Conservation (phyloP, 2,888 invertebrate genomes). For the Acheta domesticus region DNA sequence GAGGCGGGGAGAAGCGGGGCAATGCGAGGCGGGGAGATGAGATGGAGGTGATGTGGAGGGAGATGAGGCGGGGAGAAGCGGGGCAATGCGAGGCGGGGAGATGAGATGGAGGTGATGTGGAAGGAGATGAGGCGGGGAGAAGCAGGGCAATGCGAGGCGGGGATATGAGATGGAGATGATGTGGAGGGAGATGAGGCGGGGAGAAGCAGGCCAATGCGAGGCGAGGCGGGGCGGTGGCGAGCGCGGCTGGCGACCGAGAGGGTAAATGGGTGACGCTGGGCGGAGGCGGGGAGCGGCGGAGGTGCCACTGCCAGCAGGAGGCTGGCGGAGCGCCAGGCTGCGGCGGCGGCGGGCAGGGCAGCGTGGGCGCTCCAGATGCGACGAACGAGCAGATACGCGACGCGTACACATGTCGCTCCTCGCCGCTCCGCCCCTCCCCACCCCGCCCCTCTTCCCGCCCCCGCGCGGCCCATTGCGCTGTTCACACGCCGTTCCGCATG, state of each 20-base stretch:
- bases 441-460: neutral
- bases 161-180: too few species aligned
- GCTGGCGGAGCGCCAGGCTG: too few species aligned
- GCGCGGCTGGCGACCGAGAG: too few species aligned
- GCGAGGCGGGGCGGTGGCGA: too few species aligned
- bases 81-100: slow-evolving; percentile 9
- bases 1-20: neutral
- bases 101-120: slow-evolving; percentile 22
- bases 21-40: neutral
- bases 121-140: slow-evolving; percentile 19
- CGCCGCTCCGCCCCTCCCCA: neutral
- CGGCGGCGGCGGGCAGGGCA: too few species aligned
- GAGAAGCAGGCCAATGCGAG: too few species aligned
- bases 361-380: neutral
- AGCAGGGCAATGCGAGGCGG: neutral
- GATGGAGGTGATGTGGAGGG: too few species aligned
- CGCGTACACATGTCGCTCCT: neutral
- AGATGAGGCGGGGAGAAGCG: slow-evolving; percentile 1
- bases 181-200: too few species aligned
- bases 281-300: too few species aligned
- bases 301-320: too few species aligned
- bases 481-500: neutral
- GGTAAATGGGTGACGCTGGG: too few species aligned
- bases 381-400: neutral
- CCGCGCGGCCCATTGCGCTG: neutral